Percentiles rank a stretch among this genome's conserved stretches.
phyloP scores from a whole-genome alignment of 1,140 invertebrate genomes.

The Stratiolaelaps scimitus region DNA sequence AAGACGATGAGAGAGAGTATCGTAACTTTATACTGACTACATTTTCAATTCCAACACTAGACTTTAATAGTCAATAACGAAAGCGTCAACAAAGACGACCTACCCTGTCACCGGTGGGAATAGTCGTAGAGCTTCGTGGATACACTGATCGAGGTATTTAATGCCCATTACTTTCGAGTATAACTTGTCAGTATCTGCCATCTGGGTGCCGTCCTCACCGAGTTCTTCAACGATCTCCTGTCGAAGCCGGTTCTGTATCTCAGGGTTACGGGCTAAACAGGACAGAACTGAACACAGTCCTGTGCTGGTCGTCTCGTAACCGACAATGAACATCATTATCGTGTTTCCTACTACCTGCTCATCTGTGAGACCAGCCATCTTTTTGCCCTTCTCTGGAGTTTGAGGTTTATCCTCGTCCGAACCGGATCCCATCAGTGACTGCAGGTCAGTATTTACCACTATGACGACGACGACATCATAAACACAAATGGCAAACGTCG shows the following conservation, averaged over 20 bases:
- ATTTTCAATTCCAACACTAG: no score
- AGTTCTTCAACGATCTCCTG: background rate
- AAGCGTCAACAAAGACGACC: background rate
- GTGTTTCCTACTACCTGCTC: background rate
- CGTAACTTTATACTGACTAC: no score
- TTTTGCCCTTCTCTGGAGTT: no score
- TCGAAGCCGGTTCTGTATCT: background rate
- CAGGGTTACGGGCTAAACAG: background rate
- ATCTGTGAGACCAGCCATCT: background rate
- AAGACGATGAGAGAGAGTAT: no score
- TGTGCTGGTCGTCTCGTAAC: constrained; percentile 2
- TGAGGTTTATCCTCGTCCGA: no score
- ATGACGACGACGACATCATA: no score
- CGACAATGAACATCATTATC: background rate
- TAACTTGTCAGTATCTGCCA: no score
- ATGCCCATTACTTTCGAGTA: constrained; percentile 1
- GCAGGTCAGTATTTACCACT: no score
- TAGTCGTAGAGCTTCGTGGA: background rate
- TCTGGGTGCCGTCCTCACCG: background rate
- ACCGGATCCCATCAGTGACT: no score
- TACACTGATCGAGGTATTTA: constrained; percentile 6
- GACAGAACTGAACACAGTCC: background rate
- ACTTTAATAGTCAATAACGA: no score
- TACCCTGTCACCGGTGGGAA: constrained; percentile 5
- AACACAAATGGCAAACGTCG: no score